These are phyloP conservation scores for Hydroisotoma schaefferi DNA, from an alignment of 2,888 invertebrate genomes.

Conservation along the genomic window DNA sequence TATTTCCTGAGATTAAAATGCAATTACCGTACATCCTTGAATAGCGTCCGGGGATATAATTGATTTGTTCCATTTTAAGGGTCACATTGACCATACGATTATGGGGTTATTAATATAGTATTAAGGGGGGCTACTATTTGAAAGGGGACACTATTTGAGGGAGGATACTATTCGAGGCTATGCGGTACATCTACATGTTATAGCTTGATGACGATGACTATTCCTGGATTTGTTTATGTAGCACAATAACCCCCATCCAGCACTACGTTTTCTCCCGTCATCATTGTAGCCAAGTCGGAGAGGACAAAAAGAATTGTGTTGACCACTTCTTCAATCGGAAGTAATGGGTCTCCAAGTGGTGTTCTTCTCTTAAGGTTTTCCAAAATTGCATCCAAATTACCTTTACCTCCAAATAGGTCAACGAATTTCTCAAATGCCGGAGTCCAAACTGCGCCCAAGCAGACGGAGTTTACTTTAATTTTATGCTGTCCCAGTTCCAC, in stretches of 20 bases:
- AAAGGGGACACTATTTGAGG: no score
- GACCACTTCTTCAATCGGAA: conserved; percentile 76
- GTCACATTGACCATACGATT: no score
- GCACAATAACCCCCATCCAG: conserved; percentile 33
- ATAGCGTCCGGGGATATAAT: no score
- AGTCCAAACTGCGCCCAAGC: conserved; percentile 90
- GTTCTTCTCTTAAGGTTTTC: conserved; percentile 70
- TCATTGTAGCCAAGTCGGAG: conserved; percentile 53
- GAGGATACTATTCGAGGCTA: no score
- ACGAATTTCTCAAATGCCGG: conserved; percentile 2
- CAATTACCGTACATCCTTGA: no score
- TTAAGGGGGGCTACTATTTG: no score
- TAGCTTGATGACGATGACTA: no score
- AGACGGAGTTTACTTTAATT: conserved; percentile 83
- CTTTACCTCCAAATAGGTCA: conserved; percentile 75
- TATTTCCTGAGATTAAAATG: no score
- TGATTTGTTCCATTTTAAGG: no score
- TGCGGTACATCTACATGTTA: no score
- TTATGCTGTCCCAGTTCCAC: conserved; percentile 73
- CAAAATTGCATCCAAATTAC: conserved; percentile 68
- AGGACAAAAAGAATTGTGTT: conserved; percentile 72
- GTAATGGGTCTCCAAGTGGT: conserved; percentile 66
- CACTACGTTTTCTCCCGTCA: conserved; percentile 36
- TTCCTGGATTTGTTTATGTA: no score
- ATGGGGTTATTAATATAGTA: no score